Evolutionary conservation across 2,113 vertebrate genomes (phyloP).

Genomic region (Regulus satrapa): DNA sequence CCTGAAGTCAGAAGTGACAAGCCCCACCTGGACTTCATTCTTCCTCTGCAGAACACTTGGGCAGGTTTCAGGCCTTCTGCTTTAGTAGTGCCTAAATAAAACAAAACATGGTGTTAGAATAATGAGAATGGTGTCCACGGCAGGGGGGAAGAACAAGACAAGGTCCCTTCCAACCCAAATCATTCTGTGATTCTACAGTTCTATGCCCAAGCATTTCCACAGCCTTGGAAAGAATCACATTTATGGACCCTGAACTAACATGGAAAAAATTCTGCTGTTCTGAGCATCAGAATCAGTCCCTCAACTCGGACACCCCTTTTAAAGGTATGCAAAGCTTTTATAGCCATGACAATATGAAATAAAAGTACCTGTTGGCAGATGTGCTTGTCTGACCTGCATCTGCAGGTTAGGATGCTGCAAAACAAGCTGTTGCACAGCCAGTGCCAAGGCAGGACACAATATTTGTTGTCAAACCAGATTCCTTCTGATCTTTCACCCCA

Average conservation of each 20-base stretch:
- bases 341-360: background rate
- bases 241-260: background rate
- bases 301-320: background rate
- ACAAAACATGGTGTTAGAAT: fast-evolving
- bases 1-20: background rate
- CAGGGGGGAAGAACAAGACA: background rate
- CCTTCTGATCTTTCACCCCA: background rate
- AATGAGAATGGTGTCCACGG: background rate
- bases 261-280: background rate
- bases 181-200: background rate
- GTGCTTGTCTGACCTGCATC: fast-evolving
- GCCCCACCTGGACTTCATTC: fast-evolving
- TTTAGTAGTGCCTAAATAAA: background rate
- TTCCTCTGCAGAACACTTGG: background rate
- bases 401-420: background rate
- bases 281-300: background rate
- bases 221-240: background rate
- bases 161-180: background rate
- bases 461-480: fast-evolving
- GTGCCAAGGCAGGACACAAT: fast-evolving
- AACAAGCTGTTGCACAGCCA: background rate
- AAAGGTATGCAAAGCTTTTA: fast-evolving
- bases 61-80: background rate
- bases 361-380: background rate
- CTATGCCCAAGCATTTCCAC: background rate